Evolutionary conservation across 1,140 invertebrate species (phyloP).

Genomic region (Delia radicum): DNA sequence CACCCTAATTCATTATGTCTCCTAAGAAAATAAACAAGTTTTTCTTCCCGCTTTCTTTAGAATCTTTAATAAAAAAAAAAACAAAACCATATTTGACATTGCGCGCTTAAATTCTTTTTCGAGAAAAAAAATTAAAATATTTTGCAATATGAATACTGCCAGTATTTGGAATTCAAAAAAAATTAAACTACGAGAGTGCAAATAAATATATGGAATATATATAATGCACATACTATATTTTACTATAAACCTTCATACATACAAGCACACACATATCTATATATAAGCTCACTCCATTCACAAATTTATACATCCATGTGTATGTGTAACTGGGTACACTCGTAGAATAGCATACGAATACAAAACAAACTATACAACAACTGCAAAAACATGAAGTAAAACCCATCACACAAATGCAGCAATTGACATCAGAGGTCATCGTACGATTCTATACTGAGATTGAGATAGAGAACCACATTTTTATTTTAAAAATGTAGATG

Average conservation of each 20-base stretch:
- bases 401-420: slow-evolving; percentile 2
- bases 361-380: background rate
- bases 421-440: slow-evolving; percentile 23
- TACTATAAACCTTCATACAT: background rate
- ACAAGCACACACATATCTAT: background rate
- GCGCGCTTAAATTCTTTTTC: background rate
- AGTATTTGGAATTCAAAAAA: background rate
- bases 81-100: background rate
- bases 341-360: background rate
- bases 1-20: no score
- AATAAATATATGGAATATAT: background rate
- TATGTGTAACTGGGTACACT: background rate
- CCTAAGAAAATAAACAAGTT: no score
- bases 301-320: background rate
- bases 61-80: background rate
- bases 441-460: slow-evolving; percentile 14
- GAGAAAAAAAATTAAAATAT: background rate
- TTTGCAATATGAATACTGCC: background rate
- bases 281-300: slow-evolving; percentile 14
- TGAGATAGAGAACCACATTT: background rate
- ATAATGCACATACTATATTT: background rate
- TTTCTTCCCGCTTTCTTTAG: background rate
- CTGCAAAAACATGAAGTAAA: background rate
- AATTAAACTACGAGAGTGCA: background rate
- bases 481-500: background rate